Conservation (phyloP, 2,888 invertebrate genomes). For the Perithous albicinctus region DNA sequence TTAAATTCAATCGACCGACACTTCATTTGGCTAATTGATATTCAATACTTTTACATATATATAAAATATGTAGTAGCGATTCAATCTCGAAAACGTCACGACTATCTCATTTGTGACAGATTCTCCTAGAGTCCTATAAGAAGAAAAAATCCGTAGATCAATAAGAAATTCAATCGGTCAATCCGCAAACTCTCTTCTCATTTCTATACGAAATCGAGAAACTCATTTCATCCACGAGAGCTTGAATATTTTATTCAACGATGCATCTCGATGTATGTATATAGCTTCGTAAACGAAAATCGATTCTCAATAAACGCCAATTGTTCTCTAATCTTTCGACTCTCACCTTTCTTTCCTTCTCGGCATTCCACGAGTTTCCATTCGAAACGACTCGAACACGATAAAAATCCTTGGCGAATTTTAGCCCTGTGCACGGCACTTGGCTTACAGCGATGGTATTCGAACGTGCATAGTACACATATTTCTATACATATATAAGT, state of each 20-base stretch:
- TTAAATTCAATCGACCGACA: background rate
- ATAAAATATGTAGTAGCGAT: background rate
- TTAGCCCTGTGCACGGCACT: background rate
- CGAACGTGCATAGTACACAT: background rate
- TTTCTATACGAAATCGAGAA: conserved; percentile 55
- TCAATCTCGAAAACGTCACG: background rate
- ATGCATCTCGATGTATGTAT: conserved; percentile 29
- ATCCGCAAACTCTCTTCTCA: conserved; percentile 37
- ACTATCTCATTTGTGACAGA: conserved; percentile 33
- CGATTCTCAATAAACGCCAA: conserved; percentile 62
- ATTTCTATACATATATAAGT: conserved; percentile 18
- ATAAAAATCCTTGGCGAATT: conserved; percentile 52
- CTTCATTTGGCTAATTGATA: background rate
- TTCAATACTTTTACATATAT: conserved; percentile 17
- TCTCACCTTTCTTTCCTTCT: conserved; percentile 36
- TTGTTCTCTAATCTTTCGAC: conserved; percentile 63
- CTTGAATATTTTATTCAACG: conserved; percentile 65
- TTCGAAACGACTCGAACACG: conserved; percentile 16
- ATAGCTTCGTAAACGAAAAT: conserved; percentile 49
- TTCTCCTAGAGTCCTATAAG: conserved; percentile 16
- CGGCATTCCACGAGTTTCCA: conserved; percentile 11
- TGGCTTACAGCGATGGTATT: background rate
- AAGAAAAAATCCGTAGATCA: background rate
- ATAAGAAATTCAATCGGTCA: conserved; percentile 52
- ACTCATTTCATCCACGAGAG: conserved; percentile 55